Evolutionary conservation across 2,888 invertebrate genomes (phyloP), one percentile per base, ranked within the genome.

Genomic region (Aphidius colemani): DNA sequence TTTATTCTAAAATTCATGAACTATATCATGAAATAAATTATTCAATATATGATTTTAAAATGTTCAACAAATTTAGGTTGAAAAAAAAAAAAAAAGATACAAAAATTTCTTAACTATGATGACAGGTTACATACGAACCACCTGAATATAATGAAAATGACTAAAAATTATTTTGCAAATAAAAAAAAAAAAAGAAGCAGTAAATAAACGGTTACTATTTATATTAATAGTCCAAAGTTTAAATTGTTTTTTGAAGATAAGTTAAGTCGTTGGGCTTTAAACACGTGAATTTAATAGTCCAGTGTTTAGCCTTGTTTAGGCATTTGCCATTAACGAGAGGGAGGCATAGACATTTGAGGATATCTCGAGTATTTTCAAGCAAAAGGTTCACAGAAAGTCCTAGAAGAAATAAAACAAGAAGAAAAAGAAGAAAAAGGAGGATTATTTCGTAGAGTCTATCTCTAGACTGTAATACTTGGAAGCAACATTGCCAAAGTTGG

Each of bases 251-350:
- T 46, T 46, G 30, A n/a, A 57, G 46, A n/a, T 30, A 45, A 11
- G 9, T 39, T 41, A n/a, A 7, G 7, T 45, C 46, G 39, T 7
- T 39, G 30, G 46, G 46, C 40, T 53, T 44, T 41, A 40, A 43
- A 39, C 11, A 53, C 41, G 49, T 48, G 41, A n/a, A 46, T 45
- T 51, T 49, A 59, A 64, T 55, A 55, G 59, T 13, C 48, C 30
- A 18, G 53, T 53, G 63, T 60, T 64, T 55, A 64, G 51, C 43
- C 48, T 44, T 56, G 60, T 59, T 53, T 41, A 43, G 59, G 43
- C 51, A 51, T 59, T 59, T 43, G 41, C 30, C n/a, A 51, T 55
- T 45, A 39, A 57, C 46, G 13, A 7, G 45, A 40, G 5, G 0
- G 5, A 2, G 30, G 30, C 1, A 30, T 30, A 30, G 30, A 30